These are phyloP conservation scores for Microdon myrmicae DNA, from an alignment of 2,888 invertebrate species.

Conservation along the genomic window DNA sequence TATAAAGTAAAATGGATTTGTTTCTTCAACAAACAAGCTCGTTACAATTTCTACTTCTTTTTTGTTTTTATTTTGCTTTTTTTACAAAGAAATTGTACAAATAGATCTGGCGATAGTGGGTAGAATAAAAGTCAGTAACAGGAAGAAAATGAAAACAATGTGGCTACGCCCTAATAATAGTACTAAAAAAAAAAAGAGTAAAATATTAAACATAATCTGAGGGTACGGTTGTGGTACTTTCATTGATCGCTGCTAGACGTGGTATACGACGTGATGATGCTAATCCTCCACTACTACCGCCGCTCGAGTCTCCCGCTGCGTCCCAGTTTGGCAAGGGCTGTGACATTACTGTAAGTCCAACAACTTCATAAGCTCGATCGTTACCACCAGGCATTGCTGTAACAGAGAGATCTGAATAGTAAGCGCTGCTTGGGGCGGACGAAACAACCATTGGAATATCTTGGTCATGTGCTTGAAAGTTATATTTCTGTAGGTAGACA, in stretches of 20 bases:
- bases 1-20: constrained; percentile 35
- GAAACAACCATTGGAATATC: constrained; percentile 69
- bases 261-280: constrained; percentile 64
- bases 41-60: constrained; percentile 41
- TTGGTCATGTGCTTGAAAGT: constrained; percentile 66
- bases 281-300: constrained; percentile 57
- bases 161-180: constrained; percentile 1
- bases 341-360: constrained; percentile 70
- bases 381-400: constrained; percentile 67
- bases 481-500: constrained; percentile 60
- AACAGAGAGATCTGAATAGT: constrained; percentile 76
- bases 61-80: constrained; percentile 5
- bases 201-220: constrained; percentile 70
- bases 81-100: constrained; percentile 48
- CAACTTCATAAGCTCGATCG: constrained; percentile 73
- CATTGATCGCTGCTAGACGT: constrained; percentile 70
- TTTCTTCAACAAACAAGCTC: constrained; percentile 38
- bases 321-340: constrained; percentile 67
- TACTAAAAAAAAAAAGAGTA: constrained; percentile 23
- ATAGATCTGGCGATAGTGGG: constrained; percentile 27
- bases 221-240: constrained; percentile 69
- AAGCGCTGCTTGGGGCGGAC: constrained; percentile 79
- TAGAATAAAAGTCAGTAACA: constrained; percentile 27
- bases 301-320: constrained; percentile 57
- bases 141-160: constrained; percentile 15